phyloP scores from a whole-genome alignment of 2,113 vertebrate species.

The Xiphorhynchus elegans region DNA sequence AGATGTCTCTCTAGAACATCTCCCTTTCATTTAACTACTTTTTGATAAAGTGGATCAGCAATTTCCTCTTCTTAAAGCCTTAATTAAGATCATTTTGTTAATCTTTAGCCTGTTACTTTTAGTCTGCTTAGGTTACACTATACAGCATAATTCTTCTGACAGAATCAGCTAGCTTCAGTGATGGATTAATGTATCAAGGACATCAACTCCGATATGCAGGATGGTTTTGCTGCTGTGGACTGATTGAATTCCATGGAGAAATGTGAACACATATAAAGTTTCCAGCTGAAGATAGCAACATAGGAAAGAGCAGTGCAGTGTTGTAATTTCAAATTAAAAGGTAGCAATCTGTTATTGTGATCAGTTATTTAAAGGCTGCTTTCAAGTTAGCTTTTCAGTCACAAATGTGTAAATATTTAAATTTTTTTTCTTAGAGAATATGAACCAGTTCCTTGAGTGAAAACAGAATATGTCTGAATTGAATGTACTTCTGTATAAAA shows the following conservation, averaged over 20 bases:
- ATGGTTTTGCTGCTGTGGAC: background rate
- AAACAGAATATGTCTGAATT: constrained; percentile 11
- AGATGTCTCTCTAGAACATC: background rate
- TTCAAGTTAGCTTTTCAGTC: constrained; percentile 1
- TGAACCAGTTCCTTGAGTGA: constrained; percentile 8
- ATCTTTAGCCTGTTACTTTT: background rate
- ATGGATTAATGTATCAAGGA: background rate
- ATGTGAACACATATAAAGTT: background rate
- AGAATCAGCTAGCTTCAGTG: background rate
- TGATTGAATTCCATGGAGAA: background rate
- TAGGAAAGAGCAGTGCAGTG: background rate
- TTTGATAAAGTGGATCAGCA: background rate
- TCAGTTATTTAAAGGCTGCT: constrained; percentile 14
- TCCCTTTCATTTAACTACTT: background rate
- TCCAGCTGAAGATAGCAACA: background rate
- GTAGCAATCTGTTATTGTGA: background rate
- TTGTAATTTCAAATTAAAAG: background rate
- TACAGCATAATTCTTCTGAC: background rate
- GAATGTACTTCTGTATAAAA: background rate
- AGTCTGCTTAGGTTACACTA: background rate
- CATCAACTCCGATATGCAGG: background rate
- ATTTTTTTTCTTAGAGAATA: background rate
- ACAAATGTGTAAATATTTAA: constrained; percentile 21
- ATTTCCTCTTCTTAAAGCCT: background rate
- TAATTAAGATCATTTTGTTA: background rate